A percentile compares a stretch with the other conserved stretches of the same genome.
Evolutionary conservation across 2,113 vertebrate genomes (phyloP).

Genomic region (Smithornis capensis): DNA sequence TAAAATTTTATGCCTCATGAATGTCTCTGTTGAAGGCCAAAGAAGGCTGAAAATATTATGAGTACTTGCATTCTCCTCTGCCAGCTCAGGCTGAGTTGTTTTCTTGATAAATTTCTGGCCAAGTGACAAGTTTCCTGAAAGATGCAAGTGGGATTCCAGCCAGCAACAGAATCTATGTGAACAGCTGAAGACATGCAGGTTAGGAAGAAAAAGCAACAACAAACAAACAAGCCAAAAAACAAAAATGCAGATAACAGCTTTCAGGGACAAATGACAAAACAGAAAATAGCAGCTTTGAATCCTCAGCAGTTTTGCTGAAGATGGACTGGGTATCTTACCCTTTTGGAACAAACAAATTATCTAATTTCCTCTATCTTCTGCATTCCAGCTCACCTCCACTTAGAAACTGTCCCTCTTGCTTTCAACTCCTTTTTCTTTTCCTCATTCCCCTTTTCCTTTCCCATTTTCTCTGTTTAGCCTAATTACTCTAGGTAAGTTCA

Average conservation of each 20-base stretch:
- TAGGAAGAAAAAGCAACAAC: not conserved
- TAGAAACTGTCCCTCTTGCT: not conserved
- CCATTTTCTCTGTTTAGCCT: not conserved
- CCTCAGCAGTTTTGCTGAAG: not conserved
- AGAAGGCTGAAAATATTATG: not conserved
- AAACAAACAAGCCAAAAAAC: not conserved
- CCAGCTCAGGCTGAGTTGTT: not conserved
- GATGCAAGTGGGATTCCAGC: not conserved
- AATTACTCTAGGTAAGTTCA: not conserved
- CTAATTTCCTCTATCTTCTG: not conserved
- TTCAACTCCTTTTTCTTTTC: not conserved
- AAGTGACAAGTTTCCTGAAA: constrained; percentile 17
- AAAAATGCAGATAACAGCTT: not conserved
- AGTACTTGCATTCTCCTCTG: not conserved
- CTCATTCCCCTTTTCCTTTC: not conserved
- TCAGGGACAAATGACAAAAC: not conserved
- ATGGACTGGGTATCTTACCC: not conserved
- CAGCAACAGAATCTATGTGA: not conserved
- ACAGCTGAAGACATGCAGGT: not conserved
- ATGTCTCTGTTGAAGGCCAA: not conserved
- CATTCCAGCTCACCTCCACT: not conserved
- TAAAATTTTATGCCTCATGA: not conserved
- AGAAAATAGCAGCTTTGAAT: not conserved
- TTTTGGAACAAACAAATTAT: not conserved
- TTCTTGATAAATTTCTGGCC: constrained; percentile 17